Conservation (phyloP, 2,888 invertebrate genomes). For the Ganaspis brasiliensis region DNA sequence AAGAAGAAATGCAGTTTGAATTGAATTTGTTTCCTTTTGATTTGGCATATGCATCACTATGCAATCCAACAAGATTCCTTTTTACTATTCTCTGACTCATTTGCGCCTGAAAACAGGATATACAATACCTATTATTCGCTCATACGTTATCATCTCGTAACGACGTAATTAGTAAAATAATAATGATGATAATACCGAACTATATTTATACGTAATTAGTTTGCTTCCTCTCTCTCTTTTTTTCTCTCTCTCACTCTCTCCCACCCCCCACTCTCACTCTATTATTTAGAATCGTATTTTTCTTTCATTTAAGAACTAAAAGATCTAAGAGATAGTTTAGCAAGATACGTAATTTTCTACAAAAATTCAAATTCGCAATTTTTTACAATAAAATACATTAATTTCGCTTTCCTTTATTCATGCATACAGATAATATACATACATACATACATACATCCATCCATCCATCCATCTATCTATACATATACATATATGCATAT, state of each 20-base stretch:
- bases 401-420: conserved; percentile 52
- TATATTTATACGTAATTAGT: conserved; percentile 70
- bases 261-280: conserved; percentile 38
- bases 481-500: conserved; percentile 45
- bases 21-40: conserved; percentile 65
- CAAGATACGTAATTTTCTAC: conserved; percentile 68
- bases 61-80: conserved; percentile 65
- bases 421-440: conserved; percentile 51
- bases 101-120: conserved; percentile 33
- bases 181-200: conserved; percentile 66
- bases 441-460: conserved; percentile 54
- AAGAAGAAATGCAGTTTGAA: background rate
- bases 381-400: conserved; percentile 78
- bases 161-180: conserved; percentile 72
- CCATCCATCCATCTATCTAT: conserved; percentile 6
- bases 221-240: conserved; percentile 54
- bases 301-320: conserved; percentile 66
- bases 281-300: conserved; percentile 75
- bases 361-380: conserved; percentile 72
- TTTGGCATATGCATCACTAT: conserved; percentile 74
- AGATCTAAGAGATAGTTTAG: conserved; percentile 65
- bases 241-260: conserved; percentile 47
- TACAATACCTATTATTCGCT: conserved; percentile 53
- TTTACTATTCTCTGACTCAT: conserved; percentile 33
- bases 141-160: conserved; percentile 59